Conservation (phyloP, 2,797 vertebrate species). For the Trematomus bernacchii region DNA sequence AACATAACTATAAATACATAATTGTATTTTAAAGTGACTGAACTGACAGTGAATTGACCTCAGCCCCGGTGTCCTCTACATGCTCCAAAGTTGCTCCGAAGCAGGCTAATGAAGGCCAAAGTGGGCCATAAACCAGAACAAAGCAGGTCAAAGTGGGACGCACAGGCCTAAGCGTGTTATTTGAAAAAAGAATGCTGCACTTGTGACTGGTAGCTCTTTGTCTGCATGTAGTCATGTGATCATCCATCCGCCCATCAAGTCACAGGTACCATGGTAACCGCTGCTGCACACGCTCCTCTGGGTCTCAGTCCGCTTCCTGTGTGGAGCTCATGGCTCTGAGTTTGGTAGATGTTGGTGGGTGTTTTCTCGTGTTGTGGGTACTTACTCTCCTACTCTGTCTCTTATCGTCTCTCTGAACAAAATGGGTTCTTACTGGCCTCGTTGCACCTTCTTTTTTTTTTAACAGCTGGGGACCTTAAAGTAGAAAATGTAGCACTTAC, state of each 20-base stretch:
- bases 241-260: slow-evolving; percentile 84
- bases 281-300: slow-evolving; percentile 51
- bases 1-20: slow-evolving; percentile 7
- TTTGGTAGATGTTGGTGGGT: slow-evolving; percentile 44
- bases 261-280: slow-evolving; percentile 74
- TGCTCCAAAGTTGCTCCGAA: slow-evolving; percentile 84
- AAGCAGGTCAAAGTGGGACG: slow-evolving; percentile 69
- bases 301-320: slow-evolving; percentile 32
- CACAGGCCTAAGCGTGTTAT: slow-evolving; percentile 82
- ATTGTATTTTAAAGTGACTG: slow-evolving; percentile 52
- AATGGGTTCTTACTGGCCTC: slow-evolving; percentile 22
- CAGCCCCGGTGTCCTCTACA: slow-evolving; percentile 79
- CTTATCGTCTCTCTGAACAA: slow-evolving; percentile 32
- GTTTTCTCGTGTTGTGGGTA: slow-evolving; percentile 48
- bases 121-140: slow-evolving; percentile 60
- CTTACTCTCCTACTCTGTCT: slow-evolving; percentile 35
- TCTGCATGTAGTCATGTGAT: slow-evolving; percentile 85
- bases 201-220: slow-evolving; percentile 86
- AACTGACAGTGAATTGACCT: slow-evolving; percentile 79
- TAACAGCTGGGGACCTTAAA: background rate
- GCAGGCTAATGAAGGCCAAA: slow-evolving; percentile 64
- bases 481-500: background rate
- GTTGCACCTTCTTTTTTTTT: background rate
- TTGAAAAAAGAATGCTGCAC: slow-evolving; percentile 94
- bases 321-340: slow-evolving; percentile 41